Evolutionary conservation across 2,113 vertebrate species (phyloP), one percentile per base, ranked within the genome.

Genomic region (Dicaeum eximium): DNA sequence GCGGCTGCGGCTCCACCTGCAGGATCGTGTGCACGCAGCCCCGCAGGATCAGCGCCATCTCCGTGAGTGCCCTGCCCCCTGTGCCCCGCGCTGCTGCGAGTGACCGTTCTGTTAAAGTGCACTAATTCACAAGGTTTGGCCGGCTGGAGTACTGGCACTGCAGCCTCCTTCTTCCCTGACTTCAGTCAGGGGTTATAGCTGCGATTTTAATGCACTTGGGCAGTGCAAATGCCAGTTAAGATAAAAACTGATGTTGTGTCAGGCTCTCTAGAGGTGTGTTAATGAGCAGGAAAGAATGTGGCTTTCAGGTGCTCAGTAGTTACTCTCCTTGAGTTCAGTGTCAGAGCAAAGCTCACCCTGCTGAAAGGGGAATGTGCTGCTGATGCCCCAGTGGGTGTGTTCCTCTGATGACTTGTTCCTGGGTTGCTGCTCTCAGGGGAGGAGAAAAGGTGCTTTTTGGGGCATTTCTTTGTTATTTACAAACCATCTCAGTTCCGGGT

Each of bases 1-100:
- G 97, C 51, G 98, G 98, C 51, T 92, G 97, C 77, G 99, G 99
- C 37, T 99, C 99, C 4, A 61, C 97, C 1, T 99, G 99, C 97
- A 97, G 99, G 25, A 98, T 99, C 44, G 98, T 99, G 40, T 99
- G 99, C 85, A 99, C 99, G 0, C 99, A 99, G 95, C 99, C 99
- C 2, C 97, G 99, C 37, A 98, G 99, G 60, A 99, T 99, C 97
- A 99, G 99, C 17, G 99, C 99, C 86, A 99, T 99, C 94, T 99
- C 99, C 1, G 99, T 99, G 98, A 90, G 99, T 98, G 37, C 60
- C 8, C 31, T 37, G 16, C 53, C 44, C 25, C n/a, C n/a, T n/a
- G 19, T 24, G 47, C 24, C 48, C 57, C 2, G 23, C n/a, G 0
- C 57, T 37, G 1, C 7, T 48, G 42, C 37, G 15, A 31, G 3